Evolutionary conservation across 2,797 vertebrate genomes (phyloP).

Genomic region (Periophthalmus magnuspinnatus): DNA sequence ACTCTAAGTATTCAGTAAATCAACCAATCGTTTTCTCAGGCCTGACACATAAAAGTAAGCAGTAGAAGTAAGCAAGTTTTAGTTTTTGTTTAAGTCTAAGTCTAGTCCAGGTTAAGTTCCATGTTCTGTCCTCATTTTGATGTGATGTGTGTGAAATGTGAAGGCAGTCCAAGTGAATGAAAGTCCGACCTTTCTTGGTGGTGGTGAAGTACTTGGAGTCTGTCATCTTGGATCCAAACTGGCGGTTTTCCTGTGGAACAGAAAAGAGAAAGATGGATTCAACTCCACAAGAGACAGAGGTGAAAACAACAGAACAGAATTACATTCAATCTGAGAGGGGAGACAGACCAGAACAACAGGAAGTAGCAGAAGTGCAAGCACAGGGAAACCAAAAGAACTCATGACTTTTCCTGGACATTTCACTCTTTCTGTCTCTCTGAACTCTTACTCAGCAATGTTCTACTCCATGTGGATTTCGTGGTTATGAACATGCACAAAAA

Average conservation of each 20-base stretch:
- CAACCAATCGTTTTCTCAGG: no score
- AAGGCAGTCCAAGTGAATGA: not conserved
- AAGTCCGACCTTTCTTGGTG: conserved; percentile 92
- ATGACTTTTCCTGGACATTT: conserved; percentile 41
- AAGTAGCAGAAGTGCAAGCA: conserved; percentile 67
- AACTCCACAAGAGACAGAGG: conserved; percentile 15
- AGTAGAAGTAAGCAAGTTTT: no score
- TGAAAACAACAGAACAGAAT: conserved; percentile 43
- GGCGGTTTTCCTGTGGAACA: conserved; percentile 78
- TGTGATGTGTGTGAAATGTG: not conserved
- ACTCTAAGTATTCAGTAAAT: no score
- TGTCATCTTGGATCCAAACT: conserved; percentile 90
- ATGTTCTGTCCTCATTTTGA: not conserved
- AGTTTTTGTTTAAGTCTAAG: no score
- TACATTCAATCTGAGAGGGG: no score
- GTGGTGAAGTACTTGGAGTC: conserved; percentile 99
- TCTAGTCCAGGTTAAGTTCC: not conserved
- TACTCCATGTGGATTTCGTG: no score
- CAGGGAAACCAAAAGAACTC: conserved; percentile 70
- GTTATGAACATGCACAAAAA: no score
- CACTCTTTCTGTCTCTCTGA: not conserved
- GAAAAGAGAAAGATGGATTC: conserved; percentile 16
- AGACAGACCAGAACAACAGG: conserved; percentile 46
- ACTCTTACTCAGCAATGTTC: not conserved
- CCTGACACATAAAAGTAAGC: no score